Base-by-base conservation (phyloP, 2,888 invertebrate species). In the Choristoneura rosaceana region DNA sequence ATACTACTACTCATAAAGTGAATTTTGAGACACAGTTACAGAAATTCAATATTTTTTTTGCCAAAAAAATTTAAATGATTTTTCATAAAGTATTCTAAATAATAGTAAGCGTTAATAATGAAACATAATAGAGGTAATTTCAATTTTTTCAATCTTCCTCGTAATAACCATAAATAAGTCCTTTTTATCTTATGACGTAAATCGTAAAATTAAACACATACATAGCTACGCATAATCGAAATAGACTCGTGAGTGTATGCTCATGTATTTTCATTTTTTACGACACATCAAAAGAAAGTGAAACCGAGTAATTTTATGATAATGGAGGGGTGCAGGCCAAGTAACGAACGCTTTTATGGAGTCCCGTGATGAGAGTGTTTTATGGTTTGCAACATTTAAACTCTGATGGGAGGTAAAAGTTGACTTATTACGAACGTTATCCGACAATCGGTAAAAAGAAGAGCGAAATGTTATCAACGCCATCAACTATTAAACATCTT, bases 211-310 rank as follows among this genome's bases (percentile, higher is more conserved):
- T 43, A 52, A 55, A 61, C 14, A 60, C 58, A 70, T 52, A 67
- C 34, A 52, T 9, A 34, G 41, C n/a, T 34, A 63, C 33, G 17
- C 15, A 69, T 69, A 75, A 74, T 75, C 68, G 70, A 78, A 79
- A 79, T 80, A 80, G 80, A 76, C 80, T 81, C 78, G 75, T 71
- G 82, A 82, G 81, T 81, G 82, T 83, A 75, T 78, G 83, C 79
- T 76, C 83, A 82, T 86, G 87, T 88, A 86, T 87, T 87, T 88
- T 87, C 86, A 87, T 89, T 88, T 90, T 90, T 90, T 90, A 90
- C 81, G 89, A 88, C 89, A 90, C 92, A 92, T 92, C 91, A 93
- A 91, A 91, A 91, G 92, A 92, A 93, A 92, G 91, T 91, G 92
- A 90, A 90, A 92, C 87, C 87, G 84, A 84, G 90, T 90, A 88